phyloP scores from a whole-genome alignment of 2,113 vertebrate species.

The Gopherus evgoodei region DNA sequence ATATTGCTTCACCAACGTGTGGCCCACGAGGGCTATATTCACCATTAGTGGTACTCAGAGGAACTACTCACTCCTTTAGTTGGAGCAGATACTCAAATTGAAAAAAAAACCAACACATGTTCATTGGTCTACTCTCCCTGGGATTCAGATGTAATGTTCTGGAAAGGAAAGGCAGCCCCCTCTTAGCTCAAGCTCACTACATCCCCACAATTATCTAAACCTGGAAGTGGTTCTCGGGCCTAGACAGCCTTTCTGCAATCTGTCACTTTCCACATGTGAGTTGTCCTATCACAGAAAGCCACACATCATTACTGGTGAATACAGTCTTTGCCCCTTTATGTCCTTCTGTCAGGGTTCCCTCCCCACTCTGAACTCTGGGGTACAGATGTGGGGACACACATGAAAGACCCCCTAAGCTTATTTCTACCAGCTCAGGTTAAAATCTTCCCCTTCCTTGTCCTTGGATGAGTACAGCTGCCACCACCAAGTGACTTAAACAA shows the following conservation, averaged over 20 bases:
- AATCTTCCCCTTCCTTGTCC: no score
- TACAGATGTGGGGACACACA: no score
- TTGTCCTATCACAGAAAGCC: background rate
- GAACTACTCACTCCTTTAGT: accelerated
- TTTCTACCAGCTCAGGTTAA: no score
- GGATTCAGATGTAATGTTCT: background rate
- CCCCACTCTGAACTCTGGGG: no score
- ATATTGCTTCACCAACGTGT: background rate
- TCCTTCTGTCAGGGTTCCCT: background rate
- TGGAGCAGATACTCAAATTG: background rate
- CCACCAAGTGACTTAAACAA: no score
- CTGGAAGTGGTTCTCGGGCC: no score
- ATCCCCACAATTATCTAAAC: no score
- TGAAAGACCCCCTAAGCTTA: no score
- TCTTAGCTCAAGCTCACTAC: background rate
- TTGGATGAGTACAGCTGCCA: no score
- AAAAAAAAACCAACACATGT: background rate
- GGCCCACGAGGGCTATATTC: accelerated
- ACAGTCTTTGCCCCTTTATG: background rate
- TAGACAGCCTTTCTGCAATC: no score
- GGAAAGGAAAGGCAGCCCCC: background rate
- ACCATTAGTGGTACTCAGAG: accelerated
- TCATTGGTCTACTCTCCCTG: accelerated
- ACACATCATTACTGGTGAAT: accelerated
- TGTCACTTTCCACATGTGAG: no score